A percentile compares a stretch with the other conserved stretches of the same genome.
These are phyloP conservation scores for Biston stratarius DNA, from an alignment of 2,888 invertebrate genomes.

Conservation along the genomic window DNA sequence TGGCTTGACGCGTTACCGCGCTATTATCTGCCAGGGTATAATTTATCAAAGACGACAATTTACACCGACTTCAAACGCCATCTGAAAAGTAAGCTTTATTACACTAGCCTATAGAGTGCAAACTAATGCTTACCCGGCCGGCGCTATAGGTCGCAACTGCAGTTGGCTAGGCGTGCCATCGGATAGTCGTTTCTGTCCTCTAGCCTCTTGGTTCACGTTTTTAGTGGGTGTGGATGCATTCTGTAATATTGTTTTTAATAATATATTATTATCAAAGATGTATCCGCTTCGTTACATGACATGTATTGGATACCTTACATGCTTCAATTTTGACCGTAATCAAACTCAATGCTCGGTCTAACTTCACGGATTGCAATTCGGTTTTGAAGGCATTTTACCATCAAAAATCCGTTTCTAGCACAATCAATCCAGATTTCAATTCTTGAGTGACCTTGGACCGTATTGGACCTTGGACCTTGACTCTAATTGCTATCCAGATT, in stretches of 20 bases:
- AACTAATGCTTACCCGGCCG: conserved; percentile 74
- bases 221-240: conserved; percentile 70
- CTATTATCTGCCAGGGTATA: not conserved
- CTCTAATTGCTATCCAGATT: no score
- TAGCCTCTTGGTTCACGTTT: conserved; percentile 66
- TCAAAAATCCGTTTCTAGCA: no score
- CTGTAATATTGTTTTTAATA: conserved; percentile 56
- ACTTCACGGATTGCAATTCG: no score
- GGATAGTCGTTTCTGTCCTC: conserved; percentile 79
- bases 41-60: not conserved
- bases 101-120: conserved; percentile 2
- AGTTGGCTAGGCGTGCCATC: conserved; percentile 80
- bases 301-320: no score
- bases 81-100: conserved; percentile 23
- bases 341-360: no score
- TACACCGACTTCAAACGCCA: not conserved
- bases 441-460: no score
- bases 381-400: no score
- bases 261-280: not conserved
- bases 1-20: not conserved
- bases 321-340: no score
- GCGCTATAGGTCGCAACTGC: conserved; percentile 79
- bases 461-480: no score
- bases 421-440: no score
- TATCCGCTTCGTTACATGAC: no score